Evolutionary conservation across 2,797 vertebrate genomes (phyloP), one percentile per base, ranked within the genome.

Genomic region (Hipposideros larvatus): DNA sequence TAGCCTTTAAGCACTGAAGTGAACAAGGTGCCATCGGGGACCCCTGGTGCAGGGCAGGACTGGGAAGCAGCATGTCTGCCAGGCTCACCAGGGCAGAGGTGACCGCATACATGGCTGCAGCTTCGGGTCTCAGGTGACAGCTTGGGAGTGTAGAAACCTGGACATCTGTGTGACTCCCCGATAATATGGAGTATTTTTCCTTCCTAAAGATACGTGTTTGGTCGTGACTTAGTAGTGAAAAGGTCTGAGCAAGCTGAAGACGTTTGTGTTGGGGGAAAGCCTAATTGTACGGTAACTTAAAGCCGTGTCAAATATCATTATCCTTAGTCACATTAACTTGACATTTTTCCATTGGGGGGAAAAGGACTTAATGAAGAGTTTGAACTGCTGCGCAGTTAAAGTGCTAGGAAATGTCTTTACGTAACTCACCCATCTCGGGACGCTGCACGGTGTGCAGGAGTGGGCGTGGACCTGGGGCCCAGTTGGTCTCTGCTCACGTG

Each of bases 101-200:
- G 0, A 28, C 41, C 8, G 1, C 22, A 5, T 6, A 3, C 0
- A 0, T 16, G 14, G 24, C 13, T 59, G 31, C 13, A 13, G 37
- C 61, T 53, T 63, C n/a, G 41, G 51, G 14, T 83, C 74, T 80
- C 79, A 11, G 65, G 55, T 80, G 87, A 26, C 8, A 28, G 63
- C 51, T 80, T 8, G 5, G 43, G 51, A 41, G 18, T 61, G 1
- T 19, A 19, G 73, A 68, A 51, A 68, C 73, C 7, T 73, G 90
- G 82, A 19, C 59, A 19, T 85, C 77, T 48, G 68, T 63, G 26
- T 37, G 37, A 51, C 24, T 94, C 66, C 28, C 14, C 11, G 5
- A 11, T 31, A 37, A 1, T 8, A 1, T 19, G 61, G 71, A 63
- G 77, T 65, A n/a, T 7, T 71, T 89, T 19, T 90, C 78, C 57